A percentile compares a stretch with the other conserved stretches of the same genome.
Conservation (phyloP, 2,113 vertebrate genomes). For the Rhabdornis inornatus region DNA sequence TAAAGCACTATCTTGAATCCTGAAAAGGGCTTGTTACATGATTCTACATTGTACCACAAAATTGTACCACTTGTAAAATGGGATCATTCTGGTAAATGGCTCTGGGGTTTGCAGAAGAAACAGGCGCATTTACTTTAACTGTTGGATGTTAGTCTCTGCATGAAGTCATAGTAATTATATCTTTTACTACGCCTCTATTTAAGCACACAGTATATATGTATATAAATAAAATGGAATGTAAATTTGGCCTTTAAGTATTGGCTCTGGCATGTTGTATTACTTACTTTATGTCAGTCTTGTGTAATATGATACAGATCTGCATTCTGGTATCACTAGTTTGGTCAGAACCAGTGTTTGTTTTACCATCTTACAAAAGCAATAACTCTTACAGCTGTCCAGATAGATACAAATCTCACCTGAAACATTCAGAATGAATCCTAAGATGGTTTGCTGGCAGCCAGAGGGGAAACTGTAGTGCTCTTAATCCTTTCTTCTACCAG, state of each 20-base stretch:
- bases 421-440: conserved; percentile 57
- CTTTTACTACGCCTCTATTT: background rate
- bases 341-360: conserved; percentile 55
- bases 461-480: conserved; percentile 7
- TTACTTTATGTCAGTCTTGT: conserved; percentile 30
- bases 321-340: conserved; percentile 20
- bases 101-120: background rate
- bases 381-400: conserved; percentile 64
- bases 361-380: conserved; percentile 65
- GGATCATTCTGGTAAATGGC: background rate
- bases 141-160: background rate
- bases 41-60: background rate
- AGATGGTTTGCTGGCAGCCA: conserved; percentile 14
- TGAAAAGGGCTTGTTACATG: background rate
- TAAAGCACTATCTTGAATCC: background rate
- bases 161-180: conserved; percentile 18
- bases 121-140: background rate
- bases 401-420: conserved; percentile 65
- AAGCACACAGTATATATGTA: background rate
- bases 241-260: conserved; percentile 56
- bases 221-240: conserved; percentile 63
- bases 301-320: conserved; percentile 39
- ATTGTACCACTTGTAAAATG: background rate
- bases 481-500: background rate
- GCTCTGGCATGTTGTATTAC: background rate